Evolutionary conservation across 2,888 invertebrate genomes (phyloP), one percentile per base, ranked within the genome.

Genomic region (Hyposoter didymator): DNA sequence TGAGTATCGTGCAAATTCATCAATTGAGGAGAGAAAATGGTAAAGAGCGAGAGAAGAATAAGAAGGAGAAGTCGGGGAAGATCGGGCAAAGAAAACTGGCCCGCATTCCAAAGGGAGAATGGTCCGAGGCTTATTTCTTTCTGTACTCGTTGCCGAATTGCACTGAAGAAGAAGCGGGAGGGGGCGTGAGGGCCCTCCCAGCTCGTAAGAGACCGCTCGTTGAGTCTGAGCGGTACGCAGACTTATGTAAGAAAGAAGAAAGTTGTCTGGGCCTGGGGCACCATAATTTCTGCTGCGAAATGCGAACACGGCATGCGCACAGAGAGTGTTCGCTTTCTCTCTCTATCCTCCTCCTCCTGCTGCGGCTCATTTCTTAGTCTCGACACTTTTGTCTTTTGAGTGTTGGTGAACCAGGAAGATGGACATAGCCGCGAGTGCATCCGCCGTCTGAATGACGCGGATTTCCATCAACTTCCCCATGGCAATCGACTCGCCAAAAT

Each of bases 221-320:
- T 52, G 75, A 70, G 79, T 67, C 59, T 52, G 70, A 67, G 79
- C 78, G 82, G 85, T 82, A 39, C 8, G 10, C 8, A 39, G 4
- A 85, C 85, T 85, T 79, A 59, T 72, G 85, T 72, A 78, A 82
- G 78, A 81, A 64, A 82, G 78, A 62, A 62, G 59, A 72, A 75
- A 85, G 70, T 69, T 66, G 35, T 66, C 49, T 62, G 47, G 45
- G 78, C 82, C 70, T 39, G 82, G 70, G 78, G 78, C 82, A 78
- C 78, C 79, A 82, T 85, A 85, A 85, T 85, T 85, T 82, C 74
- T n/a, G 67, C 59, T 64, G 85, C 35, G 35, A 82, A 85, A 82
- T 82, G 82, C 78, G 72, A 85, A 70, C 82, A 47, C 73, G 67
- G 67, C 78, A 55, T 69, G 69, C 69, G 69, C 78, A n/a, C 39